Evolutionary conservation across 2,888 invertebrate species (phyloP).

Genomic region (Iphiclides podalirius): DNA sequence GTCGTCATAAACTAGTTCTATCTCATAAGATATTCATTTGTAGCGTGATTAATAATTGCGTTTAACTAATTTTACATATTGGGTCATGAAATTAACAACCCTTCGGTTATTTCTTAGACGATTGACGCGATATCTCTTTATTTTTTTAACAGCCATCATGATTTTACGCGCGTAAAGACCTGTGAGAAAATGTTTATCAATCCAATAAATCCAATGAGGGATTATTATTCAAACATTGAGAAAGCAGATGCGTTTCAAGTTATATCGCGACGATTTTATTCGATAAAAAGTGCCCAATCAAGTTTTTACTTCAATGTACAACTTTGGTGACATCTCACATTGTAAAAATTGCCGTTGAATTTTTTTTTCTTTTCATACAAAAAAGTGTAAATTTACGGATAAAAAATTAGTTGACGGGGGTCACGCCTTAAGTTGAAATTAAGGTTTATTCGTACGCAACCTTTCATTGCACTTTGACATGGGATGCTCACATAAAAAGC

Average conservation of each 20-base stretch:
- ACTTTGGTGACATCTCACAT: conserved; percentile 63
- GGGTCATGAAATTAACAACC: conserved; percentile 27
- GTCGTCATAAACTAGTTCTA: conserved; percentile 47
- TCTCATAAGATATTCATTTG: conserved; percentile 51
- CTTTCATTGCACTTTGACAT: conserved; percentile 77
- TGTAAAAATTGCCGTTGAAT: conserved; percentile 66
- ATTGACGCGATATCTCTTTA: neutral
- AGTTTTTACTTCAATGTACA: conserved; percentile 72
- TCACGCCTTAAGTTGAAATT: conserved; percentile 74
- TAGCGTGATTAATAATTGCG: conserved; percentile 20
- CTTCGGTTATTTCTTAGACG: neutral
- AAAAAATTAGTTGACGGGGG: conserved; percentile 76
- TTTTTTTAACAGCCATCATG: conserved; percentile 1
- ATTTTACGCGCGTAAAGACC: conserved; percentile 25
- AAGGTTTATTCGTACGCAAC: conserved; percentile 69
- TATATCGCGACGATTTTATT: conserved; percentile 56
- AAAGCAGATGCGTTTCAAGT: conserved; percentile 59
- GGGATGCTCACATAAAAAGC: conserved; percentile 56
- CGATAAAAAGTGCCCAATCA: conserved; percentile 70
- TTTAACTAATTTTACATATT: conserved; percentile 29
- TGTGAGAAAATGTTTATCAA: conserved; percentile 61
- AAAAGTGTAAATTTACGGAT: conserved; percentile 64
- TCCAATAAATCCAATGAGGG: conserved; percentile 42
- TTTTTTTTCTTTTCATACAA: conserved; percentile 46
- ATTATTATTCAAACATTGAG: conserved; percentile 48